These are phyloP conservation scores for Danionella cerebrum DNA, from an alignment of 2,113 vertebrate genomes.

Conservation along the genomic window DNA sequence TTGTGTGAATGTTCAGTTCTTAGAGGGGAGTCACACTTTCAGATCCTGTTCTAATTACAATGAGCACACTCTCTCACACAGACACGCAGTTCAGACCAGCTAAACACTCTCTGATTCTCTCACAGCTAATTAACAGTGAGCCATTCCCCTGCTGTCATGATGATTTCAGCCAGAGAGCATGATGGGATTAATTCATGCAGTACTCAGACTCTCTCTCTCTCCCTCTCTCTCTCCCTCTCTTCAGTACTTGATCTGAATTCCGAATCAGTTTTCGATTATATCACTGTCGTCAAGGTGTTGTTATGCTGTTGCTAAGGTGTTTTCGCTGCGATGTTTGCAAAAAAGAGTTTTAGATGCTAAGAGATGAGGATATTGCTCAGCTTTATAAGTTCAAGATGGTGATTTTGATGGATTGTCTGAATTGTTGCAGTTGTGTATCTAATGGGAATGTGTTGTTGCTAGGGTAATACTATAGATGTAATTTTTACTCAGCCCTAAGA, in stretches of 20 bases:
- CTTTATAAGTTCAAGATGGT: neutral
- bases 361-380: neutral
- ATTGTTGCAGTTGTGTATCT: neutral
- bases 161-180: constrained; percentile 38
- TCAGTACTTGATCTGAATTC: neutral
- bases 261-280: too few relatives aligned
- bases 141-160: constrained; percentile 51
- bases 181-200: constrained; percentile 38
- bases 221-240: neutral
- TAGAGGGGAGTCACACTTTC: constrained; percentile 32
- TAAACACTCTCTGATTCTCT: constrained; percentile 26
- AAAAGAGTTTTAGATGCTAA: too few relatives aligned
- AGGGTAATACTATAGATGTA: neutral
- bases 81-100: constrained; percentile 11
- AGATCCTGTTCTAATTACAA: constrained; percentile 42
- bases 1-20: constrained; percentile 34
- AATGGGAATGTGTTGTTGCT: neutral
- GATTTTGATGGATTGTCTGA: neutral
- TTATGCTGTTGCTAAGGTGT: too few relatives aligned
- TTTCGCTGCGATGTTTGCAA: too few relatives aligned
- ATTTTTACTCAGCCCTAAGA: neutral
- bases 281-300: neutral
- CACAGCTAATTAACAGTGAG: constrained; percentile 51
- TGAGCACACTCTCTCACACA: constrained; percentile 17
- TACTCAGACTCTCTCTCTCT: constrained; percentile 28